phyloP scores from a whole-genome alignment of 64 coral and sea anemone genomes.

The Cladopsammia gracilis region DNA sequence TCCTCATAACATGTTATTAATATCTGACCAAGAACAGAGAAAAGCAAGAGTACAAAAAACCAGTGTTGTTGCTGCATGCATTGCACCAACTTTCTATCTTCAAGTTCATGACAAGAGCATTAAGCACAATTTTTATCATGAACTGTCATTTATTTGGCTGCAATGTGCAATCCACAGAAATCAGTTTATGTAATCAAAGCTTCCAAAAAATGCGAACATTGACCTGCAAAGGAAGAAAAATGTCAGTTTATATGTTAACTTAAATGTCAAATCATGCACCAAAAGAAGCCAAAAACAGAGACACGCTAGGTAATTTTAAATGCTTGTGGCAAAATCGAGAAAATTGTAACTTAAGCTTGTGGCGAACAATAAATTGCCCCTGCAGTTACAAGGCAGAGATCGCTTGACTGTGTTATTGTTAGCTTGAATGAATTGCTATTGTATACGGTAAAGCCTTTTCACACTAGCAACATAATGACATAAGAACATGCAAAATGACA shows the following conservation, averaged over 20 bases:
- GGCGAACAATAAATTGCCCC: too few species aligned
- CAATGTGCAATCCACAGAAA: slow-evolving; percentile 19
- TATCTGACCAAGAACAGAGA: neutral
- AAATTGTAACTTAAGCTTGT: too few species aligned
- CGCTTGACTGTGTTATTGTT: too few species aligned
- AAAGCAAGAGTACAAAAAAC: neutral
- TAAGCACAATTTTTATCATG: neutral
- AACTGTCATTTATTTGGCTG: slow-evolving; percentile 32
- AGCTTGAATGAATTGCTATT: too few species aligned
- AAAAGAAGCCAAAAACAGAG: too few species aligned
- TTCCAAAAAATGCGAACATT: neutral
- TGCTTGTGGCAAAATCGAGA: too few species aligned
- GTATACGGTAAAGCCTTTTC: too few species aligned
- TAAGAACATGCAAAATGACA: too few species aligned
- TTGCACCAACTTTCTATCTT: neutral
- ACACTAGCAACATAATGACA: too few species aligned
- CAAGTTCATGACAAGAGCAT: slow-evolving; percentile 18
- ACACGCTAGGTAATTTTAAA: too few species aligned
- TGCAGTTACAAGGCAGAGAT: too few species aligned
- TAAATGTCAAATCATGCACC: too few species aligned
- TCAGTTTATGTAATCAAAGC: neutral
- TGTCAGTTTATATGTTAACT: neutral
- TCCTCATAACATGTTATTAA: neutral
- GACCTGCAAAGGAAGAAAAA: slow-evolving; percentile 36
- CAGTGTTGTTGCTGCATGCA: neutral